Evolutionary conservation across 2,888 invertebrate species (phyloP), one percentile per base, ranked within the genome.

Genomic region (Torymus texanus): DNA sequence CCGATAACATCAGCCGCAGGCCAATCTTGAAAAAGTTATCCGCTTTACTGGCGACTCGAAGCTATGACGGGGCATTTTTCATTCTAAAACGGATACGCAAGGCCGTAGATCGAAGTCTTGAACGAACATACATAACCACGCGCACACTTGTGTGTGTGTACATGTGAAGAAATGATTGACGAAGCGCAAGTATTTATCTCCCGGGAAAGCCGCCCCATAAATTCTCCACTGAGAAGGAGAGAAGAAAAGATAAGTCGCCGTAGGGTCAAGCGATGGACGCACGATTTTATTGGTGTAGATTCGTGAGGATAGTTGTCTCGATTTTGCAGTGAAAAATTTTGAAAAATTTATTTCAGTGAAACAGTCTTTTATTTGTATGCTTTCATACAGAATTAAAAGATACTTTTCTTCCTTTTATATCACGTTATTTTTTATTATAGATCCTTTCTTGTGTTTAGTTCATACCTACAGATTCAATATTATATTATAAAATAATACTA

Each of bases 11-110:
- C 51, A 58, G 11, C 24, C 41, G 2, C 0, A 63, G 53, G 21
- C 8, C 66, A 66, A 66, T 66, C 58, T 59, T 66, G 66, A 74
- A 74, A 74, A 74, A 74, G 51, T 74, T 74, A 74, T 66, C 74
- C 58, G 41, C 21, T 59, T 16, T 56, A 14, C 29, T n/a, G 66
- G 21, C 24, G 24, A 50, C 50, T n/a, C 41, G 56, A 65, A 58
- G 12, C 13, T 21, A 59, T 74, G 66, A 74, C 55, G 2, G n/a
- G 1, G 56, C 65, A 65, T 74, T 74, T 74, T 74, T 74, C 58
- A 74, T 59, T 74, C 59, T 66, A 66, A 74, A 74, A 74, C 24
- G 55, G 13, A 51, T 24, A 61, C 16, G 18, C 11, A 18, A 16
- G 13, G 29, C n/a, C 5, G 4, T 1, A n/a, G 21, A 41, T 68